Conservation (phyloP, 2,113 vertebrate genomes). For the Syngnathus scovelli region DNA sequence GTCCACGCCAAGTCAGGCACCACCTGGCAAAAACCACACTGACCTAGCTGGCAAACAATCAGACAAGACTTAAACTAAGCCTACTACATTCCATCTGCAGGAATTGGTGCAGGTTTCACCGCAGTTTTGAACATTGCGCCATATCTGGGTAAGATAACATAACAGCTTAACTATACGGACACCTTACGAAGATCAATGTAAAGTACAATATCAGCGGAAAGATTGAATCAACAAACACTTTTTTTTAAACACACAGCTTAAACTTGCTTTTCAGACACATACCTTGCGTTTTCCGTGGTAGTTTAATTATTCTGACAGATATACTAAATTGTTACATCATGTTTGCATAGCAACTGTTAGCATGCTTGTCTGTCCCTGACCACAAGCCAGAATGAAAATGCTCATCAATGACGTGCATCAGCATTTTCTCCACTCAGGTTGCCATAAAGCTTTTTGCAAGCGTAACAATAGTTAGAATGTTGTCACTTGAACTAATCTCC, state of each 20-base stretch:
- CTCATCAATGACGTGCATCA: too few relatives aligned
- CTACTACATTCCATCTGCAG: background rate
- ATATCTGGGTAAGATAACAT: background rate
- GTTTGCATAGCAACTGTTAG: too few relatives aligned
- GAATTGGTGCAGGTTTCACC: background rate
- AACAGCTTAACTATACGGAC: background rate
- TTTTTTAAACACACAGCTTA: background rate
- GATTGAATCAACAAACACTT: conserved; percentile 1
- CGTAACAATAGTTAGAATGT: too few relatives aligned
- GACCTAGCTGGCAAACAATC: conserved; percentile 26
- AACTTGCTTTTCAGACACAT: background rate
- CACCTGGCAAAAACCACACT: conserved; percentile 16
- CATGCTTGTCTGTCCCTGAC: too few relatives aligned
- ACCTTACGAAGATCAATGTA: background rate
- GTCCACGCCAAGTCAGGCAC: conserved; percentile 11
- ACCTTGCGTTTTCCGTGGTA: background rate
- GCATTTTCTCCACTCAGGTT: too few relatives aligned
- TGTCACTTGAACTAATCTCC: too few relatives aligned
- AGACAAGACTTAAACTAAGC: background rate
- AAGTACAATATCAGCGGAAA: background rate
- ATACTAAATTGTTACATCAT: too few relatives aligned
- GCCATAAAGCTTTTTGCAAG: too few relatives aligned
- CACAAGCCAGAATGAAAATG: too few relatives aligned
- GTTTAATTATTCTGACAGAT: too few relatives aligned
- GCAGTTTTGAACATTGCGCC: background rate